Conservation (phyloP, 2,113 vertebrate genomes). For the Protomyctophum bolini region DNA sequence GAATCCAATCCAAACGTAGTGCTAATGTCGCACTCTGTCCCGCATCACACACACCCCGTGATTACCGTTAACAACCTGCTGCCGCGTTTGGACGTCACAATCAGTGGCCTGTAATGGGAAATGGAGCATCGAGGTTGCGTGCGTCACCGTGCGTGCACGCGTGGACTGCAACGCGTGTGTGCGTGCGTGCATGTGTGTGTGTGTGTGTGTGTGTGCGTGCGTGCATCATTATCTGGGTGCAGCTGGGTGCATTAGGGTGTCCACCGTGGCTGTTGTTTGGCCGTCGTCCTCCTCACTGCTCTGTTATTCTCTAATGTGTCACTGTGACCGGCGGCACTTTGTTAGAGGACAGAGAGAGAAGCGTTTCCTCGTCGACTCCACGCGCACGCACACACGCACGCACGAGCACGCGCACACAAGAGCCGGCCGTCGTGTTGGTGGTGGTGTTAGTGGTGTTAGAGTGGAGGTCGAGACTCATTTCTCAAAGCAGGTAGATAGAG, state of each 20-base stretch:
- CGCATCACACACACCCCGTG: constrained; percentile 75
- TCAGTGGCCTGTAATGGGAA: constrained; percentile 54
- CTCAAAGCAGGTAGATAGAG: constrained; percentile 82
- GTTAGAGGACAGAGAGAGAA: constrained; percentile 74
- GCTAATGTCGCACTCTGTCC: constrained; percentile 75
- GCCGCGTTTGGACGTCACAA: constrained; percentile 58
- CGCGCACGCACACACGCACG: no score
- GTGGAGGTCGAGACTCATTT: constrained; percentile 78
- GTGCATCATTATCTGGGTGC: constrained; percentile 69
- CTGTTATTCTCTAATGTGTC: constrained; percentile 65
- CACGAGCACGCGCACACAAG: no score
- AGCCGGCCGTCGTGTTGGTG: no score
- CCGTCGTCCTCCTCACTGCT: constrained; percentile 49
- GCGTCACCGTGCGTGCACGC: background rate
- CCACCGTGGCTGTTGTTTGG: constrained; percentile 64
- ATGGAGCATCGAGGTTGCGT: constrained; percentile 29
- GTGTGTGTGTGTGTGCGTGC: constrained; percentile 12
- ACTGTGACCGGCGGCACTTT: constrained; percentile 72
- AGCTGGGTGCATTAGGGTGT: constrained; percentile 70
- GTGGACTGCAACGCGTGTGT: constrained; percentile 5
- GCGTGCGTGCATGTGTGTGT: background rate
- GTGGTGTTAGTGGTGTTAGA: no score
- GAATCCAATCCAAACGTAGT: constrained; percentile 75
- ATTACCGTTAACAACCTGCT: constrained; percentile 77
- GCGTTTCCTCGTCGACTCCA: constrained; percentile 70